These are phyloP conservation scores for Falcunculus frontatus DNA, from an alignment of 2,113 vertebrate species.

Conservation along the genomic window DNA sequence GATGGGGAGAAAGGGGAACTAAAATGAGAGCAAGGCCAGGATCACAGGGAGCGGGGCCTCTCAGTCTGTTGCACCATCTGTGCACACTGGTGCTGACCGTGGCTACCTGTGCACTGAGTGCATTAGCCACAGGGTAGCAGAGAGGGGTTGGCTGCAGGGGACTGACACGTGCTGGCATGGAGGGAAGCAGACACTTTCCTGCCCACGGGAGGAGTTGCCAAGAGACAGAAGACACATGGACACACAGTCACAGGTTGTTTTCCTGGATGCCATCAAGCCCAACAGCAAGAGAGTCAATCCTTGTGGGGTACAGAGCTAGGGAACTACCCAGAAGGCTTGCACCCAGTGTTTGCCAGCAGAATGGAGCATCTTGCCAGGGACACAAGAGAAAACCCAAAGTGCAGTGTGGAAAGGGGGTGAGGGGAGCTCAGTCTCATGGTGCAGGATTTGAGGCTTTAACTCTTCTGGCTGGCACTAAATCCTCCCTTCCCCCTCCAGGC, in stretches of 20 bases:
- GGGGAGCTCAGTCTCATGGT: fast-evolving
- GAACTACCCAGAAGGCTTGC: background rate
- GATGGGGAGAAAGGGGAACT: background rate
- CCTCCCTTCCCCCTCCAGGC: background rate
- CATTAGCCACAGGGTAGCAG: background rate
- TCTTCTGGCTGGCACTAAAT: background rate
- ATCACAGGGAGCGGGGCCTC: background rate
- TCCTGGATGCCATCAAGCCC: background rate
- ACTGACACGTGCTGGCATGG: background rate
- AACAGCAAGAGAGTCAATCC: background rate
- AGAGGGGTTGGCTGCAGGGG: background rate
- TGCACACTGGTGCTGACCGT: background rate
- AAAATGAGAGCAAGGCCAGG: background rate
- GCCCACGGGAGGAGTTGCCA: background rate
- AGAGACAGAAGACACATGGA: background rate
- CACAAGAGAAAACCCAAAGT: background rate
- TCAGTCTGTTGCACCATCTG: background rate
- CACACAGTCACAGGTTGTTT: background rate
- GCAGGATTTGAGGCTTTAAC: background rate
- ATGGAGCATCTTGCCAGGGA: background rate
- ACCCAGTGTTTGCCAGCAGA: background rate
- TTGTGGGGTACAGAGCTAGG: background rate
- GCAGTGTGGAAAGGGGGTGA: background rate
- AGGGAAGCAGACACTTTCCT: background rate
- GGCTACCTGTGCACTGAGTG: background rate